These are phyloP conservation scores for Marisa cornuarietis DNA, from an alignment of 1,140 invertebrate species.

Conservation along the genomic window DNA sequence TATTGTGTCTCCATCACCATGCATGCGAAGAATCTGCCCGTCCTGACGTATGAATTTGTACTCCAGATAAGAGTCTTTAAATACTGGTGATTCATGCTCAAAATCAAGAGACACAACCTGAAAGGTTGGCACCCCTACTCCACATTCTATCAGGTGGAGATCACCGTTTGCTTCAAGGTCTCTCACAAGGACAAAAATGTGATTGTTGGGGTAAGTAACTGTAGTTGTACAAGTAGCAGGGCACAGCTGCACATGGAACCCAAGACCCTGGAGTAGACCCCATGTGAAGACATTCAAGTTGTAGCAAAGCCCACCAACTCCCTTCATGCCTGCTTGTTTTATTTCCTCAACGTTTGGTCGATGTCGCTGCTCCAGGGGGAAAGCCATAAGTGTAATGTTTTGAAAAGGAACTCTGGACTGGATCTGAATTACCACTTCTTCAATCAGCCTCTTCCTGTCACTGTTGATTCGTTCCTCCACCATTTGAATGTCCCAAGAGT, in stretches of 20 bases:
- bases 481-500: slow-evolving; percentile 15
- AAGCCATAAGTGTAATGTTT: slow-evolving; percentile 27
- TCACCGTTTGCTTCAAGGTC: slow-evolving; percentile 33
- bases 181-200: slow-evolving; percentile 29
- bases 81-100: slow-evolving; percentile 31
- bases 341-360: slow-evolving; percentile 28
- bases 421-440: slow-evolving; percentile 17
- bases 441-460: slow-evolving; percentile 17
- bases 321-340: slow-evolving; percentile 20
- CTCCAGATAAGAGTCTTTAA: slow-evolving; percentile 30
- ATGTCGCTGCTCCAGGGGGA: slow-evolving; percentile 18
- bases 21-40: slow-evolving; percentile 36
- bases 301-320: slow-evolving; percentile 36
- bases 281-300: slow-evolving; percentile 32
- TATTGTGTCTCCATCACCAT: slow-evolving; percentile 22
- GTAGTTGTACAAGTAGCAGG: slow-evolving; percentile 29
- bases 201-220: slow-evolving; percentile 33
- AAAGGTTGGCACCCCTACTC: slow-evolving; percentile 35
- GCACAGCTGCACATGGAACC: slow-evolving; percentile 19
- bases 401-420: slow-evolving; percentile 31
- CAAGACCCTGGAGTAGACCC: slow-evolving; percentile 29
- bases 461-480: slow-evolving; percentile 18
- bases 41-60: slow-evolving; percentile 39
- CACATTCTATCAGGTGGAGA: slow-evolving; percentile 30
- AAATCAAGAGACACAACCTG: slow-evolving; percentile 30